These are phyloP conservation scores for Amblyjoppa fuscipennis DNA, from an alignment of 2,888 invertebrate species.

Conservation along the genomic window DNA sequence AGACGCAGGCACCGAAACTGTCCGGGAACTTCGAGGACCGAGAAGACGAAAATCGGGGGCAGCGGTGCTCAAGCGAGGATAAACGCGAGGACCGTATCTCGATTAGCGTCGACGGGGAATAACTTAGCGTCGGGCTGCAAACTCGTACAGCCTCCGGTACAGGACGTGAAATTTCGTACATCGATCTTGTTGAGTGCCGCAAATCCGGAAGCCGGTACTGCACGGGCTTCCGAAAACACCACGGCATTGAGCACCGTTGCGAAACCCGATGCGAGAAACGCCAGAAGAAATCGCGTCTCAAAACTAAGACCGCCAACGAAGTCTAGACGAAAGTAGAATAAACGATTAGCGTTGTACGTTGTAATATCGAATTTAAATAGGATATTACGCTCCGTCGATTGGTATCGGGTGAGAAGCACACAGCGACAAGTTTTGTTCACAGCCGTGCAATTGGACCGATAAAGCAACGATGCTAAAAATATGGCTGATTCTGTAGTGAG, in stretches of 20 bases:
- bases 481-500: slow-evolving; percentile 22
- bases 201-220: slow-evolving; percentile 23
- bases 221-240: slow-evolving; percentile 6
- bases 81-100: slow-evolving; percentile 51
- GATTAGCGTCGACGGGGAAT: slow-evolving; percentile 39
- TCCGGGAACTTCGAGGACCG: slow-evolving; percentile 57
- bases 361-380: too few relatives aligned
- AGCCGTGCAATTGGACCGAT: neutral
- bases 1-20: slow-evolving; percentile 48
- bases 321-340: slow-evolving; percentile 51
- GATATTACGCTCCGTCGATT: too few relatives aligned
- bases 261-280: slow-evolving; percentile 50
- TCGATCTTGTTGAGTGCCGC: slow-evolving; percentile 28
- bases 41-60: slow-evolving; percentile 34
- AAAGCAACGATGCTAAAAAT: neutral
- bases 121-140: slow-evolving; percentile 30
- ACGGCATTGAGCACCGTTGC: slow-evolving; percentile 40
- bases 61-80: slow-evolving; percentile 44
- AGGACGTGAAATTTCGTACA: slow-evolving; percentile 30
- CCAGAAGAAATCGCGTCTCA: slow-evolving; percentile 48
- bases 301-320: slow-evolving; percentile 44
- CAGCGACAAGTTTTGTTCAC: too few relatives aligned
- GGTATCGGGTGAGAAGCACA: too few relatives aligned
- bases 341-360: neutral
- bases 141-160: slow-evolving; percentile 33